Evolutionary conservation across 2,797 vertebrate genomes (phyloP).

Genomic region (Anabacerthia variegaticeps): DNA sequence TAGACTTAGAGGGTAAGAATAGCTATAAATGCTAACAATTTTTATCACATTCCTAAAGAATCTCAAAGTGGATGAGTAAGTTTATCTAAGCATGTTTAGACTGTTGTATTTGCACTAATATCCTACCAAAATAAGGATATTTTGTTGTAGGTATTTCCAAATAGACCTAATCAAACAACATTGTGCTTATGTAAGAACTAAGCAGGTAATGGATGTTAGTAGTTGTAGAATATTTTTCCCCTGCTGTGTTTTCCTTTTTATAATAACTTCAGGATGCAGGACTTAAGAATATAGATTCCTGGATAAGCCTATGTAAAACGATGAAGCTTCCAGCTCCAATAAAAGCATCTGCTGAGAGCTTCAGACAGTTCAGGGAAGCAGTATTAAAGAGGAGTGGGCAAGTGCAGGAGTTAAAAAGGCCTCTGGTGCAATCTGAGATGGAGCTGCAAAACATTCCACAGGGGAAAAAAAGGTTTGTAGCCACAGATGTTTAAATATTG

Average conservation of each 20-base stretch:
- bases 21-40: not conserved
- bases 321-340: conserved; percentile 71
- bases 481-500: not conserved
- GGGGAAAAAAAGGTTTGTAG: conserved; percentile 79
- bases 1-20: not conserved
- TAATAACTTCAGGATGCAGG: conserved; percentile 80
- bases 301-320: conserved; percentile 84
- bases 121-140: not conserved
- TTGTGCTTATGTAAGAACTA: not conserved
- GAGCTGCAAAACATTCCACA: conserved; percentile 50
- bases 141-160: not conserved
- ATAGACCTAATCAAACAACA: not conserved
- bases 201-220: not conserved
- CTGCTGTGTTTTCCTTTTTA: not conserved
- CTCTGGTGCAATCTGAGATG: conserved; percentile 52
- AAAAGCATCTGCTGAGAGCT: conserved; percentile 87
- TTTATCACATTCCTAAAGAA: not conserved
- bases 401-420: conserved; percentile 70
- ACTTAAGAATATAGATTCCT: conserved; percentile 84
- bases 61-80: not conserved
- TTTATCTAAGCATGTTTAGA: not conserved
- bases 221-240: not conserved
- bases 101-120: not conserved
- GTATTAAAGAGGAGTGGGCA: conserved; percentile 84
- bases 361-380: conserved; percentile 86